Base-by-base conservation (phyloP, 2,113 vertebrate genomes). In the Oryzias celebensis region DNA sequence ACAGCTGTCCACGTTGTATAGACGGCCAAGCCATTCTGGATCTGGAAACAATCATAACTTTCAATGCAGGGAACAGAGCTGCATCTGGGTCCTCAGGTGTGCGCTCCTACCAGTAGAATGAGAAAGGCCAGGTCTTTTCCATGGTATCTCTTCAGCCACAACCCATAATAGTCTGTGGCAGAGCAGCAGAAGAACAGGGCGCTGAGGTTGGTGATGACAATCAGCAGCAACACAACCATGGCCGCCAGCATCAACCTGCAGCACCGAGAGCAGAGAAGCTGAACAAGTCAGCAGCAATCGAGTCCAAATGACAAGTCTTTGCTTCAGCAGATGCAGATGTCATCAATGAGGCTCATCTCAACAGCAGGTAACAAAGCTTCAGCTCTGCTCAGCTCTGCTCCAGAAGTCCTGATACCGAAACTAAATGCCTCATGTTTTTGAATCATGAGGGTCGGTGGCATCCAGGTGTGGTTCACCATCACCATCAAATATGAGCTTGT, bases 1-100 rank as follows among this genome's bases (percentile, higher is more conserved):
- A 95, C 88, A 53, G 83, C 85, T 1, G 85, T 93, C 94, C 94
- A 96, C 0, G 93, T 92, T n/a, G 90, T 51, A 15, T 94, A 95
- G 5, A 92, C 56, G 0, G 85, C 91, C 80, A 95, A 78, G 52
- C 94, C 91, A 0, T 96, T 96, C 80, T 96, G 94, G 15, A 94
- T 91, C 94, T 95, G 66, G 62, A 68, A 10, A 75, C 2, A 49
- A 52, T 0, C 4, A 56, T 20, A 49, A 14, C 26, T 1, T 51
- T 47, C 17, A 56, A n/a, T 47, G 12, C 36, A 24, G 1, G 16
- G 53, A 0, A n/a, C 23, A 36, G 8, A 43, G 0, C 13, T 6
- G 20, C 20, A 41, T 22, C 10, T 5, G n/a, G 22, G 5, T 4
- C 3, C 41, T 22, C 14, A 28, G 17, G 10, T 14, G 3, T 23